Evolutionary conservation across 2,888 invertebrate species (phyloP), one percentile per base, ranked within the genome.

Genomic region (Zhuqinia jingwanae): DNA sequence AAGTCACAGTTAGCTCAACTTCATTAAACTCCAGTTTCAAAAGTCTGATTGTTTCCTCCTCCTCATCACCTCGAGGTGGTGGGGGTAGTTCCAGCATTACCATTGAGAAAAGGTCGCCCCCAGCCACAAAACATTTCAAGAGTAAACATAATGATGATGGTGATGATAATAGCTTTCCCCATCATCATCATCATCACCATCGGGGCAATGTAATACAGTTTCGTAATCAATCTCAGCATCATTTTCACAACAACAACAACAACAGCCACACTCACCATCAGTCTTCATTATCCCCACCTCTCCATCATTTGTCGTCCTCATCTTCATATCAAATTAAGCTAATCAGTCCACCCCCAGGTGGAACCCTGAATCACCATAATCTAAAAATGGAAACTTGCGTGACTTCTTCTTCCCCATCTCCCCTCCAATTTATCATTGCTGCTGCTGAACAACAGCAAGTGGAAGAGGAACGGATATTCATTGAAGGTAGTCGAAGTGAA

Each of bases 401-500:
- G 80, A 47, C 85, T 22, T 17, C 85, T 1, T 86, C 85, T 15
- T 80, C 85, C 25, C 27, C 85, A 2, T 86, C 85, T 15, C 85
- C 85, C 25, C 76, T 86, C 30, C 85, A 86, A 68, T 75, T 86
- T 65, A 86, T 86, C 65, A 86, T 86, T 80, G 85, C 85, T 11
- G 85, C 85, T 8, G 85, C 85, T 6, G 85, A 86, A n/a, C 85
- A 85, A 27, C 80, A 80, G 36, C 70, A 73, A 3, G 79, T 36
- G n/a, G 85, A 79, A 22, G 79, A 78, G 25, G 68, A 84, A 27
- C 63, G 65, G 47, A 53, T 77, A n/a, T 85, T 85, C 25, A 85
- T 85, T 45, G 85, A 85, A 20, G 88, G 87, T 10, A 87, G 79
- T 25, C 80, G 86, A n/a, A 87, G 85, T 87, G 88, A 88, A 53